Conservation (phyloP, 2,797 vertebrate species). For the Avahi laniger region DNA sequence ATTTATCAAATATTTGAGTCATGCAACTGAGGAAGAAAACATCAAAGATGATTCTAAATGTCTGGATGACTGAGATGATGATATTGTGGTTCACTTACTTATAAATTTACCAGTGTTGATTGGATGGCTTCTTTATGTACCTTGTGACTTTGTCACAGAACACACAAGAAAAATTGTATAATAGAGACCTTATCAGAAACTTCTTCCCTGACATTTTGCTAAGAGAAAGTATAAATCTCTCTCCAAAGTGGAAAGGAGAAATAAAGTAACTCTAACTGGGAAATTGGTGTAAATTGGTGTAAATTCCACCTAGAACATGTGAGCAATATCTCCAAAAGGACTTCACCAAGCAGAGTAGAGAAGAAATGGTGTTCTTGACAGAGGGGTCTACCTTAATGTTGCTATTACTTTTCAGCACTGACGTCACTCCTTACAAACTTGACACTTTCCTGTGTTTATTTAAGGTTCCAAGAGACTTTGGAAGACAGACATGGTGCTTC, state of each 20-base stretch:
- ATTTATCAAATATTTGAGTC: background rate
- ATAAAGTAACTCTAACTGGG: background rate
- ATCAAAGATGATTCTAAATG: background rate
- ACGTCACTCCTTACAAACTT: background rate
- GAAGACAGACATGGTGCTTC: background rate
- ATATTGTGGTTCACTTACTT: background rate
- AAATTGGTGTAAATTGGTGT: no score
- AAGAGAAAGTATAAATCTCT: background rate
- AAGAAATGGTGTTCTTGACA: background rate
- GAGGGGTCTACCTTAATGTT: background rate
- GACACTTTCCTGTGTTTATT: background rate
- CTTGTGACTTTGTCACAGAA: background rate
- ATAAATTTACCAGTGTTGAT: background rate
- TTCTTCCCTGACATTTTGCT: background rate
- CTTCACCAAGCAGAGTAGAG: background rate
- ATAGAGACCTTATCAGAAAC: background rate
- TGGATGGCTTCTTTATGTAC: background rate
- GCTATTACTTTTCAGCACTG: background rate
- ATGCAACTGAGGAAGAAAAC: background rate
- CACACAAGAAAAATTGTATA: background rate
- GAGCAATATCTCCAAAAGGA: background rate
- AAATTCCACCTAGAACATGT: background rate
- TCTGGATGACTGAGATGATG: background rate
- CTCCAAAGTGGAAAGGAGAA: background rate
- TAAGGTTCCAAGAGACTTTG: background rate